These are phyloP conservation scores for Cheirogaleus medius DNA, from an alignment of 2,113 vertebrate genomes.

Conservation along the genomic window DNA sequence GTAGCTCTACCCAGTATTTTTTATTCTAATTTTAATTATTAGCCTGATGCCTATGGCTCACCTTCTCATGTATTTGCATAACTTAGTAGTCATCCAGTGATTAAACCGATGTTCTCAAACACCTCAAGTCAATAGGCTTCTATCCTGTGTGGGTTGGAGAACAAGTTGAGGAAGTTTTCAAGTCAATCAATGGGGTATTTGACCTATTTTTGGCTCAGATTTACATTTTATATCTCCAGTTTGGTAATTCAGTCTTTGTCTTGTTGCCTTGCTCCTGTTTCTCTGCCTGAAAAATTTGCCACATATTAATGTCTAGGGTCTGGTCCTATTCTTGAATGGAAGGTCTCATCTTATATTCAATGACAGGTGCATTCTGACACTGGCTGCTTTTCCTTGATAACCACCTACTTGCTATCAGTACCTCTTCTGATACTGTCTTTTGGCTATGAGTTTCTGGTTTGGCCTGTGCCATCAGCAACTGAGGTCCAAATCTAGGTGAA, in stretches of 20 bases:
- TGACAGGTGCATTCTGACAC: neutral
- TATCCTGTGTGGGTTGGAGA: neutral
- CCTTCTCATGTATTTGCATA: neutral
- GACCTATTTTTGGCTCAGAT: neutral
- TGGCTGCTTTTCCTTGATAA: neutral
- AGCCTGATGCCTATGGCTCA: neutral
- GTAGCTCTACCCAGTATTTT: neutral
- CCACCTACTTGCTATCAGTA: neutral
- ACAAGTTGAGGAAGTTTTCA: neutral
- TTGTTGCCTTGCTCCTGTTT: neutral
- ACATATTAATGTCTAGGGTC: neutral
- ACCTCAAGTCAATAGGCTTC: neutral
- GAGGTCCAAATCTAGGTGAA: neutral
- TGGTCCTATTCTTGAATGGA: neutral
- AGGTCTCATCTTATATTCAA: neutral
- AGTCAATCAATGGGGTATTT: neutral
- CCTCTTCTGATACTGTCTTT: neutral
- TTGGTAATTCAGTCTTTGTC: neutral
- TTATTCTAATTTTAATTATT: neutral
- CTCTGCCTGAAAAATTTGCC: neutral
- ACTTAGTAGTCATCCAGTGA: neutral
- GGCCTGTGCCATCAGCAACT: neutral
- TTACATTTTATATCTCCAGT: neutral
- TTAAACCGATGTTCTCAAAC: neutral
- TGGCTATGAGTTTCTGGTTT: neutral